Base-by-base conservation (phyloP, 2,888 invertebrate genomes). In the Eurytoma californica region DNA sequence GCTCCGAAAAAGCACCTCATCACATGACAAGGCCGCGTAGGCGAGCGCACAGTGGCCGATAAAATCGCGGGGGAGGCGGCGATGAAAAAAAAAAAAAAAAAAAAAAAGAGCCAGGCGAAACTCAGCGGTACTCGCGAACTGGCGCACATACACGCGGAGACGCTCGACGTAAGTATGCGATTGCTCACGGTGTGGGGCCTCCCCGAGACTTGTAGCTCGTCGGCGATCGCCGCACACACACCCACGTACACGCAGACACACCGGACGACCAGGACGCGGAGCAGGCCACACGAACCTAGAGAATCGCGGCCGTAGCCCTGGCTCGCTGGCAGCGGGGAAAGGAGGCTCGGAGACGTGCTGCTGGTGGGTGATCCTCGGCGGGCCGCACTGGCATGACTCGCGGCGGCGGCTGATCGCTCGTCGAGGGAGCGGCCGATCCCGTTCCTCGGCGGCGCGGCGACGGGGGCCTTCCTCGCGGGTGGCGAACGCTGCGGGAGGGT, bases 1-100 rank as follows among this genome's bases (percentile, higher is more conserved):
- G 18, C n/a, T 16, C 18, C 47, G 18, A 47, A 77, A 72, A 77
- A 67, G 39, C 49, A 53, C 72, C 67, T 72, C 67, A 53, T 72
- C 72, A 72, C 67, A 61, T 57, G 55, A 73, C 51, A 30, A 78
- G 28, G 49, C 49, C 67, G 20, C 14, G 16, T 28, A 53, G 12
- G 16, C 24, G 20, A 12, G 58, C 58, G 57, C n/a, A 20, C 58
- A 12, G 51, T 69, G 47, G 57, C 30, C 28, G 18, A 16, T 47
- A 14, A 3, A 74, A 67, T 74, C 39, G 30, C 51, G 18, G 55
- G 67, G 30, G n/a, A 28, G 20, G 13, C 55, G 2, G 2, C 28
- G 5, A 61, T 13, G 30, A 61, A 3, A 14, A 61, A 16, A 30
- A 61, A 61, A 20, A 53, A 47, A 51, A 39, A 66, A 65, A 57